These are phyloP conservation scores for Tenebrio molitor DNA, from an alignment of 1,140 invertebrate genomes.

Conservation along the genomic window DNA sequence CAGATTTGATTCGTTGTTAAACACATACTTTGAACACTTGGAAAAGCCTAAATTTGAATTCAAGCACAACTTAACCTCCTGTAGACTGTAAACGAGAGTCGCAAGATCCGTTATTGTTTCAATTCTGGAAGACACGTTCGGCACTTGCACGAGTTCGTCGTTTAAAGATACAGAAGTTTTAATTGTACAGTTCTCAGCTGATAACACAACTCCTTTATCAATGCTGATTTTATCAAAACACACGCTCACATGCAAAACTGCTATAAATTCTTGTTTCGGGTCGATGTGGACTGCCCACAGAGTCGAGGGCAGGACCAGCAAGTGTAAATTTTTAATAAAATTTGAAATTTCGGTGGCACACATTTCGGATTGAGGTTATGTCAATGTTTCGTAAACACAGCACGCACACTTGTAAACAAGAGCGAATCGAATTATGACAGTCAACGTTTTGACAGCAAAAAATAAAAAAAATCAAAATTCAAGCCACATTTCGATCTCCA, in stretches of 20 bases:
- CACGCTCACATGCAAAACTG: slow-evolving; percentile 36
- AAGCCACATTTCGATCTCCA: too few relatives aligned
- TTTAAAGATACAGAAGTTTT: slow-evolving; percentile 43
- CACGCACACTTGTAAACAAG: too few relatives aligned
- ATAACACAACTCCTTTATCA: slow-evolving; percentile 45
- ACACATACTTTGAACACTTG: background rate
- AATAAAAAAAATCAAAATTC: too few relatives aligned
- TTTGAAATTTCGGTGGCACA: background rate
- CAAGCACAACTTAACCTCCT: slow-evolving; percentile 44
- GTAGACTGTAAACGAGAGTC: slow-evolving; percentile 30
- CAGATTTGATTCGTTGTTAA: background rate
- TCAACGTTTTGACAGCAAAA: too few relatives aligned
- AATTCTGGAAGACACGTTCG: slow-evolving; percentile 30
- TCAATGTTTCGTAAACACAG: background rate
- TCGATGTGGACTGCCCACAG: slow-evolving; percentile 47
- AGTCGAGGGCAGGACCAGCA: slow-evolving; percentile 44
- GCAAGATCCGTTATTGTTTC: slow-evolving; percentile 40
- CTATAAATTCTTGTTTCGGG: slow-evolving; percentile 43
- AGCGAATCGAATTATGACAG: too few relatives aligned
- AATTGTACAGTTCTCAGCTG: slow-evolving; percentile 19
- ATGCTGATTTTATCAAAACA: slow-evolving; percentile 30
- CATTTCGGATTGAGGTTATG: slow-evolving; percentile 6
- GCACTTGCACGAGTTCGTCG: slow-evolving; percentile 47
- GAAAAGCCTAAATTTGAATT: background rate
- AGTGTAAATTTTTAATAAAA: slow-evolving; percentile 38